Base-by-base conservation (phyloP, 53 echinoderm and acorn worm species). In the Echinarachnius parma region DNA sequence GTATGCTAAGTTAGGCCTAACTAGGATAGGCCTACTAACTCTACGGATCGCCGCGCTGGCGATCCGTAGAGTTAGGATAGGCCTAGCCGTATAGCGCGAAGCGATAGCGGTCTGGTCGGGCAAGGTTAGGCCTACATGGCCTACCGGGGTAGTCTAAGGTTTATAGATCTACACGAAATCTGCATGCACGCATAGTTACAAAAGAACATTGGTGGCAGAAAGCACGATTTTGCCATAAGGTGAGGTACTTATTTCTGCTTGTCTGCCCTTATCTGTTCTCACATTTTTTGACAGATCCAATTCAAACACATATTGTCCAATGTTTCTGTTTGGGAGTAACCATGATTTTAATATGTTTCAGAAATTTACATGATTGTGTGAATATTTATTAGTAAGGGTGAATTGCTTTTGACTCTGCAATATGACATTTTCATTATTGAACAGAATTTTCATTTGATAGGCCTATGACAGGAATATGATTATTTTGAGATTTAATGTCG, bases 401-500 rank as follows among this genome's bases (percentile, higher is more conserved):
- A 62, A 62, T 62, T 62, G 15, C 8, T 62, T 62, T 62, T 62
- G 62, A 62, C 62, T 62, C 8, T 62, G 62, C 62, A 62, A 62
- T 62, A 62, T 62, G 62, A 62, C 5, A 62, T 62, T 62, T 62
- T 62, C 15, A 62, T 62, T 15, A 62, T 62, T 62, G 62, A 15
- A 9, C 62, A 62, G 62, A 62, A 62, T 62, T 62, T 62, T 62
- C 62, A 62, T 62, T 62, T 62, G 15, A 15, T 62, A 62, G 62
- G 62, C 15, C 62, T 62, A 5, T 59, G 28, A 28, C 28, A 56
- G 57, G 57, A 26, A 23, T 56, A 23, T 60, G 62, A 62, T 62
- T 62, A 62, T 62, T 62, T 62, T 62, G 62, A 62, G 62, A 62
- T 62, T 62, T 62, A 37, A 75, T 75, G 42, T 75, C 75, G 5